Evolutionary conservation across 2,797 vertebrate species (phyloP), one percentile per base, ranked within the genome.

Genomic region (Remorina albescens): DNA sequence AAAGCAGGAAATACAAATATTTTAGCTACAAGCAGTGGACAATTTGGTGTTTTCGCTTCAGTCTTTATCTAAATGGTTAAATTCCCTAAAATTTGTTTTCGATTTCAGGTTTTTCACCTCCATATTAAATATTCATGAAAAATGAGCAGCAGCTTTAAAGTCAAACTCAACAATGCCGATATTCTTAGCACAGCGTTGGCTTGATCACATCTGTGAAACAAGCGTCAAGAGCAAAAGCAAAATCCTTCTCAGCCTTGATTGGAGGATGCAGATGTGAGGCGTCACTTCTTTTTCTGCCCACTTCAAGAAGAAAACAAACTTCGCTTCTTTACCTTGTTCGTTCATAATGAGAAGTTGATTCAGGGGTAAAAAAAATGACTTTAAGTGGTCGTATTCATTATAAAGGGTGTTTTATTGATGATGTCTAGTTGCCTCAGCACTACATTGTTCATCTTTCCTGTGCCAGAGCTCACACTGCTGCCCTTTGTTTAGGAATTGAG

Each of bases 181-280:
- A 15, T 21, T 62, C 51, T 42, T 25, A 3, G n/a, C 37, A 11
- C 50, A 18, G 44, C 4, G 54, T 67, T 56, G 18, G 26, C 64
- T 61, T 42, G 34, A 63, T 56, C 51, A 6, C 1, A 11, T 69
- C n/a, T n/a, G 3, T 68, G 62, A 76, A n/a, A 26, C 56, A 51
- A 57, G 19, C 26, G 9, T 25, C 65, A 51, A 67, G 62, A 74
- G 39, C 50, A 16, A 15, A 39, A 60, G 46, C 71, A 59, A 69
- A 60, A 63, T 2, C 12, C 25, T 51, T 18, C 62, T 18, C 0
- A 15, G 18, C n/a, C 47, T 11, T 28, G 68, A 71, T 64, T 74
- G 71, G 70, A 69, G n/a, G 32, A 30, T 2, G 8, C 39, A 5
- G 57, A 64, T 8, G 6, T 60, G 44, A 47, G 59, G 59, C 44